A percentile compares a stretch with the other conserved stretches of the same genome.
Conservation (phyloP, 2,797 vertebrate species). For the Pygocentrus nattereri region DNA sequence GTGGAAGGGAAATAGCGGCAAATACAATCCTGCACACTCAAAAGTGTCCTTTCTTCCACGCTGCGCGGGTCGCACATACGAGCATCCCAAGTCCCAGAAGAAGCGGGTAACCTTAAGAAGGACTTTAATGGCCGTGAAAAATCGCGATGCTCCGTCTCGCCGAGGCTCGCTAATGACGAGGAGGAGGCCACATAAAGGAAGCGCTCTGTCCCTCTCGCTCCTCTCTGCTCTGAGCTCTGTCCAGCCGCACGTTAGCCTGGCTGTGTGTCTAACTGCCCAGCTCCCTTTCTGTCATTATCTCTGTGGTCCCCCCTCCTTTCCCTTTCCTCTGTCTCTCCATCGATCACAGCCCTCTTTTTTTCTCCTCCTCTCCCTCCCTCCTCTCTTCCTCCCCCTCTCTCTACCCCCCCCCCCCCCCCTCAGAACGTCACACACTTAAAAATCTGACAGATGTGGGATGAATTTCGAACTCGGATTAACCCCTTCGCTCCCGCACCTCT, state of each 20-base stretch:
- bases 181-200: conserved; percentile 65
- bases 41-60: conserved; percentile 19
- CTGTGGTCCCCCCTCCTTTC: conserved; percentile 79
- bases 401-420: conserved; percentile 65
- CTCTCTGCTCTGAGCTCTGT: conserved; percentile 10
- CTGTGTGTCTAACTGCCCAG: conserved; percentile 70
- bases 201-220: conserved; percentile 33
- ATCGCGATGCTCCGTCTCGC: conserved; percentile 20
- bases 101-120: conserved; percentile 20
- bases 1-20: background rate
- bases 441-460: conserved; percentile 92
- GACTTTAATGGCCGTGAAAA: conserved; percentile 25
- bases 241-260: conserved; percentile 60
- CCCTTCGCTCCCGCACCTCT: conserved; percentile 78
- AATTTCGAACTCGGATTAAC: conserved; percentile 89
- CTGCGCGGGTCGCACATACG: conserved; percentile 19
- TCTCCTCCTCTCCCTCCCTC: conserved; percentile 57
- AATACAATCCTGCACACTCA: conserved; percentile 40
- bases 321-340: conserved; percentile 84
- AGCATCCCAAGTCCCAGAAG: conserved; percentile 44
- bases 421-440: conserved; percentile 88
- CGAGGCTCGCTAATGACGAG: conserved; percentile 27
- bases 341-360: conserved; percentile 84
- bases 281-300: conserved; percentile 83
- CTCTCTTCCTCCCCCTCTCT: conserved; percentile 56